phyloP scores from a whole-genome alignment of 92 coral and sea anemone species.

The Chrysogorgia sp. region DNA sequence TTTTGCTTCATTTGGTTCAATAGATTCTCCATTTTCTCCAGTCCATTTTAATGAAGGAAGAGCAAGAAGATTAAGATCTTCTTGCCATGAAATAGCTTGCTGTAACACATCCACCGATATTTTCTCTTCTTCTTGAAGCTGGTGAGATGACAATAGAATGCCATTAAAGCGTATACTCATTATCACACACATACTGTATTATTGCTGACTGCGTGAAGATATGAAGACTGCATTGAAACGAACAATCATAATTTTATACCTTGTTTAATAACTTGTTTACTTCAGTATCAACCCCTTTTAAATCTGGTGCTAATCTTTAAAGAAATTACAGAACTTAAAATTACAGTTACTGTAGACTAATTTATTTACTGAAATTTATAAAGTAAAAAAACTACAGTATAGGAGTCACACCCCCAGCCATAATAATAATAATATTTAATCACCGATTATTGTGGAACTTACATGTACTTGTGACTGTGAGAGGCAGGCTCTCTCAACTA shows the following conservation, averaged over 20 bases:
- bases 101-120: conserved; percentile 63
- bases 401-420: conserved; percentile 53
- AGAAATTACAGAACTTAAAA: neutral
- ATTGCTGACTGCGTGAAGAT: neutral
- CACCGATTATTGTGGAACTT: no score
- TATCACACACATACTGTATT: neutral
- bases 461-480: no score
- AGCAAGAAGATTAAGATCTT: conserved; percentile 68
- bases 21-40: neutral
- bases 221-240: no score
- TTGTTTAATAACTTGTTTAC: conserved; percentile 16
- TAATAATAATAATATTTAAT: no score
- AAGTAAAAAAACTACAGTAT: no score
- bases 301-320: conserved; percentile 13
- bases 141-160: no score
- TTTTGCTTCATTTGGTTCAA: neutral
- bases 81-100: conserved; percentile 64
- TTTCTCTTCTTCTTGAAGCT: conserved; percentile 76
- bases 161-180: neutral
- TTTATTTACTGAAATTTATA: neutral
- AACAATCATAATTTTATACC: neutral
- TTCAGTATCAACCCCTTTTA: conserved; percentile 15
- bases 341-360: neutral
- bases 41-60: conserved; percentile 28
- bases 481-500: no score